Evolutionary conservation across 2,888 invertebrate genomes (phyloP).

Genomic region (Cheilosia urbana): DNA sequence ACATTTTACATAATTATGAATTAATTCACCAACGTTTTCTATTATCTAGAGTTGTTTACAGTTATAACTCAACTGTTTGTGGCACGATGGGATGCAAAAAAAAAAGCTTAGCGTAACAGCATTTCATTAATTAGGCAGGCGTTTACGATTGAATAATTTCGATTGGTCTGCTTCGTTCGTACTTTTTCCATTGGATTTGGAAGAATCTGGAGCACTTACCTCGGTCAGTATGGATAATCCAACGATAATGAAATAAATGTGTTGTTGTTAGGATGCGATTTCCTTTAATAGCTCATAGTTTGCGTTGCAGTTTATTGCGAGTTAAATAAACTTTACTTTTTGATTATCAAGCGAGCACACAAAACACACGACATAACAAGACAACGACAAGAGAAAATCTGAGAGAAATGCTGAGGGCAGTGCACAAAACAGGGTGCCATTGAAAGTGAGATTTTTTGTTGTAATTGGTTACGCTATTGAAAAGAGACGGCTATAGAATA

Average conservation of each 20-base stretch:
- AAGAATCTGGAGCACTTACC: constrained; percentile 57
- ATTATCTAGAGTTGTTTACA: constrained; percentile 60
- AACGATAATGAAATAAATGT: constrained; percentile 27
- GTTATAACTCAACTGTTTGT: constrained; percentile 66
- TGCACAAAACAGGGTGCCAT: constrained; percentile 55
- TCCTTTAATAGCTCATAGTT: constrained; percentile 44
- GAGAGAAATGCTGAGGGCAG: constrained; percentile 56
- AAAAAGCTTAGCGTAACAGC: constrained; percentile 39
- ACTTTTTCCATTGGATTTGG: constrained; percentile 17
- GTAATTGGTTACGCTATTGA: constrained; percentile 13
- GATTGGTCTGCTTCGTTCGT: constrained; percentile 28
- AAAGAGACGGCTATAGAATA: constrained; percentile 38
- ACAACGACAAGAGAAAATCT: constrained; percentile 74
- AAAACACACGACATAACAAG: constrained; percentile 70
- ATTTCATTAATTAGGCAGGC: constrained; percentile 62
- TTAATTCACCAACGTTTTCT: constrained; percentile 36
- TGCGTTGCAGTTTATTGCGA: constrained; percentile 24
- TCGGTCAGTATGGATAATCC: constrained; percentile 29
- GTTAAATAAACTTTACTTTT: constrained; percentile 48
- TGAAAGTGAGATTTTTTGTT: constrained; percentile 6
- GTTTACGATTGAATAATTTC: constrained; percentile 66
- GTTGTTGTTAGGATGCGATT: constrained; percentile 22
- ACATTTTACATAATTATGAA: constrained; percentile 55
- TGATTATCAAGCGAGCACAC: constrained; percentile 62
- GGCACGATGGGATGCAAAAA: constrained; percentile 48